Evolutionary conservation across 2,888 invertebrate species (phyloP), one percentile per base, ranked within the genome.

Genomic region (Cyaniris semiargus): DNA sequence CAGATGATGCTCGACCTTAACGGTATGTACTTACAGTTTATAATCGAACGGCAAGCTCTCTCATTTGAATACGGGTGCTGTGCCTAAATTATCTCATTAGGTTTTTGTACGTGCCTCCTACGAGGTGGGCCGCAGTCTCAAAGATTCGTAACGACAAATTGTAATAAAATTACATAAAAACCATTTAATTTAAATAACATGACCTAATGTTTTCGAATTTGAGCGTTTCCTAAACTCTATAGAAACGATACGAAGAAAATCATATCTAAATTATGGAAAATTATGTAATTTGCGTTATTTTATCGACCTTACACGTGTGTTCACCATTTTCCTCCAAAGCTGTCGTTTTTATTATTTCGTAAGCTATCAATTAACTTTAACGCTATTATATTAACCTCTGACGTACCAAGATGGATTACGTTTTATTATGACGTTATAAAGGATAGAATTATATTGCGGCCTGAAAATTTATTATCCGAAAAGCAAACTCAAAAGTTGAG

Each of bases 1-100:
- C 93, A 93, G 87, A 92, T 93, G 93, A 89, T 93, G 87, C 89
- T 93, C 87, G 93, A 93, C 89, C 91, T 93, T 83, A 92, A 93
- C 86, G 93, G 93, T 93, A 83, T 86, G 93, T 89, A 76, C 72
- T 81, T 79, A 85, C 58, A 81, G 81, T 70, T 79, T 70, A 83
- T 66, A 78, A 80, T 79, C 80, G 72, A 78, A 60, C 21, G 78
- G 77, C 70, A 27, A 15, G 48, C 34, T 44, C 38, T 58, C 82
- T 85, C 81, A 85, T 86, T 85, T 84, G 80, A 85, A 85, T 85
- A 81, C 81, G 81, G 83, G 83, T 82, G 79, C 76, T 80, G 79
- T 81, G 82, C 79, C 81, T 82, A 80, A 84, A 84, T 84, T 83
- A 84, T 84, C 81, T 85, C 84, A 87, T 86, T 83, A 86, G 80